Conservation (phyloP, 2,888 invertebrate genomes). For the Melanargia galathea region DNA sequence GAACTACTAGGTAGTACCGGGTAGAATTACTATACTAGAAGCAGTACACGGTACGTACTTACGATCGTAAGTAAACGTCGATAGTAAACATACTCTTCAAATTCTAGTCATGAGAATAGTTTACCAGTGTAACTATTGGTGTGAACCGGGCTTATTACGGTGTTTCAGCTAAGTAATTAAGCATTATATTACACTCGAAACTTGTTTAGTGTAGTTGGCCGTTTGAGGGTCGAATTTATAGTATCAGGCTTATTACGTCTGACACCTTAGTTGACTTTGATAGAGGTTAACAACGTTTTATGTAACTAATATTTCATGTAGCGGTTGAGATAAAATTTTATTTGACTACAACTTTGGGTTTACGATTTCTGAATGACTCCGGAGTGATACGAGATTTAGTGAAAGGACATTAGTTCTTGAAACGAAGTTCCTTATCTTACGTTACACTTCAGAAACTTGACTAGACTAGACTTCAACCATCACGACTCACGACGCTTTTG, state of each 20-base stretch:
- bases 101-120: no score
- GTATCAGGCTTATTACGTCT: slow-evolving; percentile 12
- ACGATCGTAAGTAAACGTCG: no score
- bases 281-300: slow-evolving; percentile 20
- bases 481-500: no score
- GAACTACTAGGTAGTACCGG: no score
- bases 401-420: background rate
- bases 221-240: slow-evolving; percentile 24
- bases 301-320: slow-evolving; percentile 9
- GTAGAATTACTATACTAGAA: no score
- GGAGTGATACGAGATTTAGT: background rate
- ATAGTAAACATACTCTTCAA: no score
- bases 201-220: slow-evolving; percentile 23
- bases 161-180: slow-evolving; percentile 38
- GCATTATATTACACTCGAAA: slow-evolving; percentile 33
- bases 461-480: no score
- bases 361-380: background rate
- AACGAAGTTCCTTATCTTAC: no score
- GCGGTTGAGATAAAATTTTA: slow-evolving; percentile 13
- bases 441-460: no score
- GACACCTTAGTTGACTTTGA: slow-evolving; percentile 28
- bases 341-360: slow-evolving; percentile 3
- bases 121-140: background rate
- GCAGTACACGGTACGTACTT: no score
- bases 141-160: slow-evolving; percentile 4